Conservation (phyloP, 2,888 invertebrate genomes). For the Buathra laborator region DNA sequence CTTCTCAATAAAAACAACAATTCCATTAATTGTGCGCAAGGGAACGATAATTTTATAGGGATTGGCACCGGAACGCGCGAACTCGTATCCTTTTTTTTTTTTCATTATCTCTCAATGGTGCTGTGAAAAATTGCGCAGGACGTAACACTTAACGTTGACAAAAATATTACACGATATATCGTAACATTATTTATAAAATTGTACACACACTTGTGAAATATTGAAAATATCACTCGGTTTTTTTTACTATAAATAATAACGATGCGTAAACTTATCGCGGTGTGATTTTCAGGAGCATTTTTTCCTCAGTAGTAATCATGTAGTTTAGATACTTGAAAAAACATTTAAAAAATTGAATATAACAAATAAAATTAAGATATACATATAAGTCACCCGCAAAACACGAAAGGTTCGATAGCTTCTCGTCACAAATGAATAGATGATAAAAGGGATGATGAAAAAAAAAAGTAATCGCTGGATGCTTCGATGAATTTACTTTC, state of each 20-base stretch:
- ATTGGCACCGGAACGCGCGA: constrained; percentile 66
- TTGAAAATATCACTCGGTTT: constrained; percentile 59
- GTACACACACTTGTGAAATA: constrained; percentile 50
- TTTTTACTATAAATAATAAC: constrained; percentile 52
- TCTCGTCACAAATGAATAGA: not conserved
- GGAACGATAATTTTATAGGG: constrained; percentile 45
- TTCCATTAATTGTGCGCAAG: constrained; percentile 63
- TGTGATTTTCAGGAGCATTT: constrained; percentile 12
- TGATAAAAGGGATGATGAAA: not conserved
- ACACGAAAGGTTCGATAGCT: not conserved
- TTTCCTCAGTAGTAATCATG: not conserved
- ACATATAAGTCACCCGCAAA: constrained; percentile 19
- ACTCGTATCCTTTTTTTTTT: constrained; percentile 33
- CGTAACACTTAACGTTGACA: constrained; percentile 46
- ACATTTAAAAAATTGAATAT: not conserved
- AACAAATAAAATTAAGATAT: not conserved
- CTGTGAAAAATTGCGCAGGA: constrained; percentile 42
- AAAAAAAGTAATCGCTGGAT: not conserved
- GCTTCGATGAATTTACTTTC: constrained; percentile 45
- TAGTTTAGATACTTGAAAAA: not conserved
- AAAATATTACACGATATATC: constrained; percentile 56
- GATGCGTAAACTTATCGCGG: constrained; percentile 23
- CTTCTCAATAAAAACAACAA: constrained; percentile 47
- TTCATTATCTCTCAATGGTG: constrained; percentile 16
- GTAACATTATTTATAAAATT: constrained; percentile 59